These are phyloP conservation scores for Rutpela maculata DNA, from an alignment of 2,888 invertebrate genomes.

Conservation along the genomic window DNA sequence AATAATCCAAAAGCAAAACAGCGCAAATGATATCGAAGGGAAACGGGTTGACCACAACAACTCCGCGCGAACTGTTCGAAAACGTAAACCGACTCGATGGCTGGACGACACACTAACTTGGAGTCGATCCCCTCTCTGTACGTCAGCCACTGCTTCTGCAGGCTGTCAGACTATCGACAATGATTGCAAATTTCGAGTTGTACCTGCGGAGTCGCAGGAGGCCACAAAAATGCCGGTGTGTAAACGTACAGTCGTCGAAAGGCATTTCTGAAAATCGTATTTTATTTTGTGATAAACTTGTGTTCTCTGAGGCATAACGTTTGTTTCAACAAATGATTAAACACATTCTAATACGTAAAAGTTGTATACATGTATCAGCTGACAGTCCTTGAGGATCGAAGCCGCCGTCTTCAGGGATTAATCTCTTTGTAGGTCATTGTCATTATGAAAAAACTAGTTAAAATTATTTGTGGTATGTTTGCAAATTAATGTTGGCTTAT, in stretches of 20 bases:
- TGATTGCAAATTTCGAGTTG: conserved; percentile 38
- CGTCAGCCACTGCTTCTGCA: conserved; percentile 41
- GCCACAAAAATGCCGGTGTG: conserved; percentile 1
- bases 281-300: background rate
- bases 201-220: conserved; percentile 22
- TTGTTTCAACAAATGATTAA: background rate
- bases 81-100: conserved; percentile 37
- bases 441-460: background rate
- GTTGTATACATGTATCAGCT: background rate
- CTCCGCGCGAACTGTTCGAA: conserved; percentile 39
- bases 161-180: conserved; percentile 36
- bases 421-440: background rate
- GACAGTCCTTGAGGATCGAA: too few relatives aligned
- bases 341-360: background rate
- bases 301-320: background rate
- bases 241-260: background rate
- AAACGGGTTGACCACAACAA: conserved; percentile 37
- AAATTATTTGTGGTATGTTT: background rate
- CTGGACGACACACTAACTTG: conserved; percentile 42
- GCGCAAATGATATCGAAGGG: conserved; percentile 34
- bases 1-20: conserved; percentile 33
- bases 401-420: background rate
- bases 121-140: conserved; percentile 42
- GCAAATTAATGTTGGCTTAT: background rate
- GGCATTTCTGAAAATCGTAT: background rate